These are phyloP conservation scores for Ifrita kowaldi DNA, from an alignment of 2,113 vertebrate species.

Conservation along the genomic window DNA sequence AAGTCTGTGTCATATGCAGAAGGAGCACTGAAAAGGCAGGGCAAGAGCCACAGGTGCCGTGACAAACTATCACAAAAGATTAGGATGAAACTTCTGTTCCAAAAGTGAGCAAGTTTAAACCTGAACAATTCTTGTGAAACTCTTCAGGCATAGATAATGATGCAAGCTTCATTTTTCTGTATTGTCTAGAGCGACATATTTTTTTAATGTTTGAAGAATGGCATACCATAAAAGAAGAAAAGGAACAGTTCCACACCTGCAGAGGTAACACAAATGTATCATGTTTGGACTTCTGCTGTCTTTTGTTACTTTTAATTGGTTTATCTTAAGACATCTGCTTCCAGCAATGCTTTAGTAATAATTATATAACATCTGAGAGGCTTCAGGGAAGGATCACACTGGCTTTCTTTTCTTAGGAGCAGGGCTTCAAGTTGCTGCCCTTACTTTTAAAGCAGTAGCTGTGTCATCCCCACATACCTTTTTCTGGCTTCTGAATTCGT, in stretches of 20 bases:
- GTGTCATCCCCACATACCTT: neutral
- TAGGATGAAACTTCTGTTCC: neutral
- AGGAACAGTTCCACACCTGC: neutral
- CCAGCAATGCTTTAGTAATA: neutral
- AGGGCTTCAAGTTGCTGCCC: neutral
- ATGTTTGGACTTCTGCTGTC: neutral
- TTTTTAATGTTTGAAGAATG: neutral
- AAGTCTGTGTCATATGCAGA: neutral
- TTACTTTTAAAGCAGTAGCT: neutral
- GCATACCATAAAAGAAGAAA: neutral
- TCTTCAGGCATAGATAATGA: neutral
- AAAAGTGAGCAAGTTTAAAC: neutral
- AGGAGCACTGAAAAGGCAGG: neutral
- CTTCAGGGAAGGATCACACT: neutral
- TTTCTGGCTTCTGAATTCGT: neutral
- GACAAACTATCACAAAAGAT: neutral
- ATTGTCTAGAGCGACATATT: neutral
- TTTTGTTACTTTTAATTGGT: neutral
- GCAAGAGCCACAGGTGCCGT: neutral
- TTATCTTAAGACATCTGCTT: neutral
- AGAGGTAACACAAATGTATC: neutral
- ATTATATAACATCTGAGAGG: neutral
- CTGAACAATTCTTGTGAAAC: slow-evolving; percentile 13
- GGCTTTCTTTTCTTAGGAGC: neutral
- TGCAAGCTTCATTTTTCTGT: neutral